Conservation (phyloP, 2,113 vertebrate species). For the Cinclus cinclus region DNA sequence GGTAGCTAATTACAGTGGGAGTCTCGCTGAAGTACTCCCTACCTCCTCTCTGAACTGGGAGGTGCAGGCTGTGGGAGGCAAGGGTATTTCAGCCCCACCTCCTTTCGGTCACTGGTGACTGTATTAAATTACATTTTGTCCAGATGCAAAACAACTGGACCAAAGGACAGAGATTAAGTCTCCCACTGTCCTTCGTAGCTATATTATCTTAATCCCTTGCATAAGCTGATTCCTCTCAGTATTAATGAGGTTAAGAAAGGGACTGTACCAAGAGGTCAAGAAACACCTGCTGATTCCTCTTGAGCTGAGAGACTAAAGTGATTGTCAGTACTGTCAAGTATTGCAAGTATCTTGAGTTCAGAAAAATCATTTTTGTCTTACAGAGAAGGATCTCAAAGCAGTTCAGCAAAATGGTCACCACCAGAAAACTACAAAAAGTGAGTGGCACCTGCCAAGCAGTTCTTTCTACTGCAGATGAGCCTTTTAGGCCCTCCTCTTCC, state of each 20-base stretch:
- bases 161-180: background rate
- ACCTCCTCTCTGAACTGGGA: background rate
- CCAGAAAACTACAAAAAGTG: constrained; percentile 92
- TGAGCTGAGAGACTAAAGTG: background rate
- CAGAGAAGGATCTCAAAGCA: constrained; percentile 75
- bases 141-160: background rate
- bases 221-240: background rate
- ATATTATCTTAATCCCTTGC: background rate
- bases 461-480: background rate
- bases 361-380: background rate
- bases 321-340: background rate
- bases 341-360: background rate
- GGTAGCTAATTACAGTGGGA: background rate
- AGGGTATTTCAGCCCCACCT: background rate
- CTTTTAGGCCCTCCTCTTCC: background rate
- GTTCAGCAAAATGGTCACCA: constrained; percentile 84
- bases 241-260: background rate
- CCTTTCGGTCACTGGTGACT: background rate
- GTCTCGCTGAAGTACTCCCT: background rate
- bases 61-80: background rate
- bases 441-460: constrained; percentile 47
- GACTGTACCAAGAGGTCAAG: background rate
- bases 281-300: background rate
- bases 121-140: background rate
- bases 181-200: background rate